A percentile compares a stretch with the other conserved stretches of the same genome.
These are phyloP conservation scores for Etheostoma cragini DNA, from an alignment of 2,113 vertebrate species.

Conservation along the genomic window DNA sequence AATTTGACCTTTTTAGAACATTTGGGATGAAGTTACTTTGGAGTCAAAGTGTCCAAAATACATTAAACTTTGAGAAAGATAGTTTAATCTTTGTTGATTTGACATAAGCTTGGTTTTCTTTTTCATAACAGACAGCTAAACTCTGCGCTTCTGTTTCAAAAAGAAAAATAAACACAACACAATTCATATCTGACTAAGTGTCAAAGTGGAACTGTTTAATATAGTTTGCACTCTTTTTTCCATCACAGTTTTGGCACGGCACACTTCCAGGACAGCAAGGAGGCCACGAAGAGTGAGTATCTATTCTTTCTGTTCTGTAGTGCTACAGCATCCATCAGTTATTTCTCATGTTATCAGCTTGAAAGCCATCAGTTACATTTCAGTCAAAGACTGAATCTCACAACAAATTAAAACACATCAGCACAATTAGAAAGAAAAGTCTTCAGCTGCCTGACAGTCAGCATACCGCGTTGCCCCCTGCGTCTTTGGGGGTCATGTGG, in stretches of 20 bases:
- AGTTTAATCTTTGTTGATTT: neutral
- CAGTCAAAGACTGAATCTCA: constrained; percentile 40
- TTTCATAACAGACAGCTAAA: neutral
- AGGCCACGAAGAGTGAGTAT: constrained; percentile 93
- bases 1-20: neutral
- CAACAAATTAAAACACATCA: constrained; percentile 59
- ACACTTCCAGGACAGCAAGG: constrained; percentile 89
- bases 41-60: neutral
- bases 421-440: constrained; percentile 57
- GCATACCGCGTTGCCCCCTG: constrained; percentile 49
- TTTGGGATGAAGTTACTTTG: neutral
- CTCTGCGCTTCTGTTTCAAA: constrained; percentile 2
- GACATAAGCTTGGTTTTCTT: neutral
- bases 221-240: constrained; percentile 3
- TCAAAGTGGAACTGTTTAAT: neutral
- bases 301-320: neutral
- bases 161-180: constrained; percentile 6
- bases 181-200: neutral
- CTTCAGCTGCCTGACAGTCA: constrained; percentile 67
- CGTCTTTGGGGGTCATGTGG: constrained; percentile 61
- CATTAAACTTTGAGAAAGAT: neutral
- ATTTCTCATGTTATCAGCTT: constrained; percentile 44
- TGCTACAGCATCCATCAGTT: constrained; percentile 10
- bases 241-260: constrained; percentile 93
- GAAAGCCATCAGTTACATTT: constrained; percentile 56